Conservation (phyloP, 2,797 vertebrate genomes). For the Aplochiton taeniatus region DNA sequence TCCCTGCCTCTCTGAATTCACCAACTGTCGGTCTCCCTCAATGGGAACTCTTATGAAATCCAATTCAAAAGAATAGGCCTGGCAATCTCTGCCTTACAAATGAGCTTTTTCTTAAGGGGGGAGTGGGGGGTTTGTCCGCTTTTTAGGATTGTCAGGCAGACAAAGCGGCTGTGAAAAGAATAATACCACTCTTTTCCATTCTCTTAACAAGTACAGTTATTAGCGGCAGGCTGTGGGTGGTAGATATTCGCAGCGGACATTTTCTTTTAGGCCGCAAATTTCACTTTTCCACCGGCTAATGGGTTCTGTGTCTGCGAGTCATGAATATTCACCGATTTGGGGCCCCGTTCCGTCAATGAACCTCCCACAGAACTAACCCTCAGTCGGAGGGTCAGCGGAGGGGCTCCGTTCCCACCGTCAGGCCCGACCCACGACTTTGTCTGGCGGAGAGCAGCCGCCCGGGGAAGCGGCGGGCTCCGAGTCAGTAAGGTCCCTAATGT, state of each 20-base stretch:
- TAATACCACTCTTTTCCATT: slow-evolving; percentile 34
- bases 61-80: slow-evolving; percentile 26
- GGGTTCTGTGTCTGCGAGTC: not conserved
- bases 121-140: slow-evolving; percentile 1
- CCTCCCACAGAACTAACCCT: too few species aligned
- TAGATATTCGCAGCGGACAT: slow-evolving; percentile 22
- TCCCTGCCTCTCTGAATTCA: slow-evolving; percentile 33
- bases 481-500: slow-evolving; percentile 30
- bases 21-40: slow-evolving; percentile 27
- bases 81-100: slow-evolving; percentile 30
- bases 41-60: slow-evolving; percentile 41
- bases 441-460: slow-evolving; percentile 30
- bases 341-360: too few species aligned
- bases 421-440: slow-evolving; percentile 2
- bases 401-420: too few species aligned
- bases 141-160: slow-evolving; percentile 46
- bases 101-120: slow-evolving; percentile 18
- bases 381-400: too few species aligned
- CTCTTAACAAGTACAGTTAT: slow-evolving; percentile 17
- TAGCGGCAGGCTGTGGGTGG: not conserved
- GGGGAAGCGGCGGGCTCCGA: slow-evolving; percentile 11
- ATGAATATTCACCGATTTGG: not conserved
- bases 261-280: not conserved
- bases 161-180: slow-evolving; percentile 39
- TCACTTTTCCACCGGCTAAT: not conserved